phyloP scores from a whole-genome alignment of 2,113 vertebrate genomes.

The Lophochroa leadbeateri region DNA sequence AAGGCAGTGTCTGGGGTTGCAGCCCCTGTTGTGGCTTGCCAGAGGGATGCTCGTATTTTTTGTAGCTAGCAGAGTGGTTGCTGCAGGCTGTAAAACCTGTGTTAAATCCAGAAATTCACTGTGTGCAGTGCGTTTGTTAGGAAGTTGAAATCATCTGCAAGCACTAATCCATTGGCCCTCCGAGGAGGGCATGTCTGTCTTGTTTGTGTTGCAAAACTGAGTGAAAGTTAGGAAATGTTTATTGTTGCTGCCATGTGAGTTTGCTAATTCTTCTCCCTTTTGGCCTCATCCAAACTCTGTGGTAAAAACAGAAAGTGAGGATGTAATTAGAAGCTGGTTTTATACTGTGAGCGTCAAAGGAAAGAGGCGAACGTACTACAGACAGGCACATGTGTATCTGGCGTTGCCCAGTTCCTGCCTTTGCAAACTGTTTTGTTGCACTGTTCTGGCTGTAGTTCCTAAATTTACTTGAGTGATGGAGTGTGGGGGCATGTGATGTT shows the following conservation, averaged over 20 bases:
- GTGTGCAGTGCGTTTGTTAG: background rate
- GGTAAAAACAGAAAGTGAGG: conserved; percentile 3
- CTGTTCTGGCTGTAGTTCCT: background rate
- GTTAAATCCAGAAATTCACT: background rate
- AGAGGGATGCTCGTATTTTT: rapidly evolving
- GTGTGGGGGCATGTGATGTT: background rate
- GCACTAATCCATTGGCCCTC: background rate
- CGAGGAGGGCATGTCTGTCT: background rate
- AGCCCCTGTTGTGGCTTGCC: rapidly evolving
- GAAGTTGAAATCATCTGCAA: background rate
- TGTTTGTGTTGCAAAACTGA: background rate
- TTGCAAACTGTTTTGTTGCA: background rate
- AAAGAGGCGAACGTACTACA: background rate
- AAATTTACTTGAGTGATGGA: background rate
- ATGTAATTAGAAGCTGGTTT: conserved; percentile 14
- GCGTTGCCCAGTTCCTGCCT: background rate
- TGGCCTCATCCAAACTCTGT: background rate
- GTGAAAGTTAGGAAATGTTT: conserved; percentile 21
- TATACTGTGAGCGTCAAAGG: background rate
- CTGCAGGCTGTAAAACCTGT: background rate
- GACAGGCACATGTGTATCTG: background rate
- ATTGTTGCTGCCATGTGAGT: background rate
- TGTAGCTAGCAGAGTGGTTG: background rate
- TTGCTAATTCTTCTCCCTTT: background rate
- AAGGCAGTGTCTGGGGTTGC: background rate